Percentiles rank a stretch among this genome's conserved stretches.
phyloP scores from a whole-genome alignment of 1,140 invertebrate genomes.

The Batillaria attramentaria region DNA sequence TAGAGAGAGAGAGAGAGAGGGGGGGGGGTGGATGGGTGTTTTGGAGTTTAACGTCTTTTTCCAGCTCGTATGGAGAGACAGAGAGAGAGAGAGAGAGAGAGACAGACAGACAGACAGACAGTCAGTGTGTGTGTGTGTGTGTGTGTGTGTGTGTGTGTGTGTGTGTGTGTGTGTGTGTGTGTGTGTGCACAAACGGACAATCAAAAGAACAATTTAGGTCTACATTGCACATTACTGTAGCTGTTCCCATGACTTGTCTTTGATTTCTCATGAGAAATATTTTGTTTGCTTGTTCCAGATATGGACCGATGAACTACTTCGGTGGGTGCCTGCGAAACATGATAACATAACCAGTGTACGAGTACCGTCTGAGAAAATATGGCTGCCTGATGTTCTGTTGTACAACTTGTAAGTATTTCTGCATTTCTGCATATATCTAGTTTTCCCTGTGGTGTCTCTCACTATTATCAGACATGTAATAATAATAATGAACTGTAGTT shows the following conservation, averaged over 20 bases:
- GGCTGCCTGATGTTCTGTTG: slow-evolving; percentile 53
- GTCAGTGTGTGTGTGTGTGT: no score
- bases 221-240: not conserved
- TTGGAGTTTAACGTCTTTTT: no score
- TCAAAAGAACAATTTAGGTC: not conserved
- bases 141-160: no score
- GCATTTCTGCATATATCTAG: not conserved
- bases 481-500: not conserved
- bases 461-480: not conserved
- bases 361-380: slow-evolving; percentile 48
- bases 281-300: slow-evolving; percentile 36
- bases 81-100: no score
- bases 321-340: slow-evolving; percentile 45
- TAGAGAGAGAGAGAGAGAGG: no score
- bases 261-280: not conserved
- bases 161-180: no score
- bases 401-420: slow-evolving; percentile 59
- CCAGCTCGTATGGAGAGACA: no score
- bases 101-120: no score
- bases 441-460: not conserved
- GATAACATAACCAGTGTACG: slow-evolving; percentile 52
- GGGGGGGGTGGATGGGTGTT: no score
- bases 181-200: no score
- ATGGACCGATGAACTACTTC: slow-evolving; percentile 51
- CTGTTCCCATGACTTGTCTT: not conserved